Evolutionary conservation across 2,888 invertebrate genomes (phyloP), one percentile per base, ranked within the genome.

Genomic region (Sphinx pinastri): DNA sequence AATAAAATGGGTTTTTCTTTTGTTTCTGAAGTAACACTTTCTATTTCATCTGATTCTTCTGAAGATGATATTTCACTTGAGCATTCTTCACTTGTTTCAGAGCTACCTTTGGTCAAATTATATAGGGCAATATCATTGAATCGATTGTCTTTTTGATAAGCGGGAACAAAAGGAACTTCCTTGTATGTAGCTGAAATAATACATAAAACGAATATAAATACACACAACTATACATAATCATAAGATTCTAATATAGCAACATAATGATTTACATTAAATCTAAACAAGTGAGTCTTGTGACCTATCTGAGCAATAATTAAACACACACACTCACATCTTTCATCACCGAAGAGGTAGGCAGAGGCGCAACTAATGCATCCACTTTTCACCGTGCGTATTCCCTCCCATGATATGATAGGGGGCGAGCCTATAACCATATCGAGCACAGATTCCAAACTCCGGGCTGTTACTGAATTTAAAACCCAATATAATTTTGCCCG

Each of bases 91-190:
- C 19, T 57, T 51, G 58, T 25, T n/a, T 51, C 49, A 31, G 49
- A 47, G 12, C 12, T 25, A 67, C n/a, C 31, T 68, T 58, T 68
- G 25, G 63, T 49, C 49, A 63, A 63, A 19, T 47, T 16, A 47
- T 47, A 47, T 49, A 63, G 7, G 12, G 47, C 63, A 52, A 52
- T 52, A 14, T 69, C 19, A 47, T 60, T 13, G 45, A 69, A 89
- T 68, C 89, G 75, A 49, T 72, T 67, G 68, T 89, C 83, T 76
- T 84, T 74, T 76, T 81, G 72, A 71, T 88, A 89, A 13, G 84
- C 85, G 67, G 89, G 88, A 67, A 80, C 71, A 51, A 77, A 77
- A 7, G 81, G 70, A 19, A 73, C 69, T 71, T 89, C 88, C 70
- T 72, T 69, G 71, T 82, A 88, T 38, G 79, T 76, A 72, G 71